Conservation (phyloP, 1,140 invertebrate genomes). For the Trigoniulus corallinus region DNA sequence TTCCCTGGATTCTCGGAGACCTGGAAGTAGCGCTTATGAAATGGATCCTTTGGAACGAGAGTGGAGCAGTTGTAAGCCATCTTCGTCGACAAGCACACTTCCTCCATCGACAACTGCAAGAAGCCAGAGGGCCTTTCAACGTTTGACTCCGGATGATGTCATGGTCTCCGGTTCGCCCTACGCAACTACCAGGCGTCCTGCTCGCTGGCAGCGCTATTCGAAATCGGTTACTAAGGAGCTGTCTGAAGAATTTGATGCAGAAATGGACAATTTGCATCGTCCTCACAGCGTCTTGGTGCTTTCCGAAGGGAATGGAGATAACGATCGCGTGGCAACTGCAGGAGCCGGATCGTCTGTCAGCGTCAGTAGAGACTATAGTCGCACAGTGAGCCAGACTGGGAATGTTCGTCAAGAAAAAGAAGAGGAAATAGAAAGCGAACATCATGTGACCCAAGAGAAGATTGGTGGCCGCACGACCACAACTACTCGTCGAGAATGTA, state of each 20-base stretch:
- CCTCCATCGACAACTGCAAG: too few relatives aligned
- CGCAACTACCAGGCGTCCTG: not conserved
- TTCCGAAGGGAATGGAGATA: not conserved
- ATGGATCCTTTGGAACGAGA: too few relatives aligned
- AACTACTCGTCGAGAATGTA: not conserved
- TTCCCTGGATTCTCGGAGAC: too few relatives aligned
- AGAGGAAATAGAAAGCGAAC: not conserved
- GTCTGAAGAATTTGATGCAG: not conserved
- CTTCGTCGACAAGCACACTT: too few relatives aligned
- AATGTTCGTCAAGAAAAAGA: not conserved
- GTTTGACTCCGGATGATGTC: too few relatives aligned
- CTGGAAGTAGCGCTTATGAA: too few relatives aligned
- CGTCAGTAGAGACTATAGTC: not conserved
- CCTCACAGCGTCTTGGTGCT: not conserved
- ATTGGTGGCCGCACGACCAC: not conserved
- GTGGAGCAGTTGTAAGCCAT: too few relatives aligned
- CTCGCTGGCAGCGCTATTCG: not conserved
- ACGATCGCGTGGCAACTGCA: too few relatives aligned
- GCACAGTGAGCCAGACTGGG: not conserved
- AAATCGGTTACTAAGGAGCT: conserved; percentile 1
- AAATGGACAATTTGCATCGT: not conserved
- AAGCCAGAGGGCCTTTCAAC: too few relatives aligned
- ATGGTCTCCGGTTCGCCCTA: too few relatives aligned
- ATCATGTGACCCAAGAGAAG: not conserved
- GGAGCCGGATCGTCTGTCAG: too few relatives aligned